Conservation (phyloP, 2,797 vertebrate genomes). For the Falco peregrinus region DNA sequence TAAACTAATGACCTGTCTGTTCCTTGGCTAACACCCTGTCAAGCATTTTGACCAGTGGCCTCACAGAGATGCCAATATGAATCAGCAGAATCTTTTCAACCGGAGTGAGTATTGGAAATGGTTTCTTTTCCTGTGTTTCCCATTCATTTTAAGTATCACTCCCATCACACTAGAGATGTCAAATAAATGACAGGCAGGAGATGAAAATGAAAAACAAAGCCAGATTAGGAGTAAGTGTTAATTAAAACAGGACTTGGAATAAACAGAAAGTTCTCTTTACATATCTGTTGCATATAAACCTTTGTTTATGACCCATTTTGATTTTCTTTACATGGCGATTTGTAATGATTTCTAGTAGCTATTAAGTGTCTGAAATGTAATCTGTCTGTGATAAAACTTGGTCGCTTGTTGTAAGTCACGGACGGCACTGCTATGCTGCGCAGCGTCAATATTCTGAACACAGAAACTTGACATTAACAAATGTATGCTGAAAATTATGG, state of each 20-base stretch:
- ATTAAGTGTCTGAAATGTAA: slow-evolving; percentile 7
- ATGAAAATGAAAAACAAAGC: slow-evolving; percentile 17
- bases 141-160: background rate
- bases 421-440: background rate
- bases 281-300: background rate
- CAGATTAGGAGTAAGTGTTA: slow-evolving; percentile 9
- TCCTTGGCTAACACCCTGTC: background rate
- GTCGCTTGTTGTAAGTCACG: background rate
- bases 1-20: background rate
- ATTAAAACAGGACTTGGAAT: slow-evolving; percentile 51
- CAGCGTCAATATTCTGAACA: background rate
- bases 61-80: background rate
- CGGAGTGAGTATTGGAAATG: background rate
- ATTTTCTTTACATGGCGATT: background rate
- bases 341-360: background rate
- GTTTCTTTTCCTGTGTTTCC: background rate
- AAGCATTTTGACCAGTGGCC: background rate
- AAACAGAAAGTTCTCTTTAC: background rate
- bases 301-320: background rate
- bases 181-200: slow-evolving; percentile 21
- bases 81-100: background rate
- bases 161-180: background rate
- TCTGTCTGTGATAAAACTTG: background rate
- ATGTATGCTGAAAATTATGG: slow-evolving; percentile 1
- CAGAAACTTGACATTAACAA: background rate